Base-by-base conservation (phyloP, 2,113 vertebrate species). In the Pelusios castaneus region DNA sequence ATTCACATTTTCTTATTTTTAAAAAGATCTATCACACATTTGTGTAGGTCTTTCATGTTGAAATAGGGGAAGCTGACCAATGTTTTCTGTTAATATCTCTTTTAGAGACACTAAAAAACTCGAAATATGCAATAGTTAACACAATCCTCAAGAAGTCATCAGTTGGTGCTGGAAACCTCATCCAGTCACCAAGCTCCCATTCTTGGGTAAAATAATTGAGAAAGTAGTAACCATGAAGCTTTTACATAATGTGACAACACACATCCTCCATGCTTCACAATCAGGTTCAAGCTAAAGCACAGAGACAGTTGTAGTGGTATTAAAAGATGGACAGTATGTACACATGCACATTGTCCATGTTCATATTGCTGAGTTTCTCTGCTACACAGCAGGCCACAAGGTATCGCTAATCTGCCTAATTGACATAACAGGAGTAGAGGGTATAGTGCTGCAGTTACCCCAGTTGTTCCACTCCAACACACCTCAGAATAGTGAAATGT, bases 361-460 rank as follows among this genome's bases (percentile, higher is more conserved):
- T 38, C 63, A 67, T 34, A 38, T n/a, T n/a, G 31, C 63, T 67
- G 16, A 34, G n/a, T 38, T n/a, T 67, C 34, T 67, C 63, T 67
- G 63, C 31, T 67, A 58, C 4, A 67, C 8, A 38, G 34, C 8
- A 19, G 16, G 17, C 34, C 19, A 38, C 14, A 67, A 67, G 34
- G 17, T n/a, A 34, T 17, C 10, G 9, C 63, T 67, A 67, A n/a
- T 29, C 17, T 58, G n/a, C 63, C 31, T 29, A 2, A 1, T 70
- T 3, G 10, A 7, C 0, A 0, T 8, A 51, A 79, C 16, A 54
- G 54, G 29, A 88, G 75, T 0, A 67, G 16, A 49, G 12, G 8
- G 2, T 14, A 34, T 22, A 78, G 25, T 5, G 41, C 24, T 82
- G 22, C 5, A 21, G 51, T 5, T 81, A 21, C 77, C 77, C 29